Evolutionary conservation across 2,113 vertebrate genomes (phyloP), one percentile per base, ranked within the genome.

Genomic region (Ciconia stormi): DNA sequence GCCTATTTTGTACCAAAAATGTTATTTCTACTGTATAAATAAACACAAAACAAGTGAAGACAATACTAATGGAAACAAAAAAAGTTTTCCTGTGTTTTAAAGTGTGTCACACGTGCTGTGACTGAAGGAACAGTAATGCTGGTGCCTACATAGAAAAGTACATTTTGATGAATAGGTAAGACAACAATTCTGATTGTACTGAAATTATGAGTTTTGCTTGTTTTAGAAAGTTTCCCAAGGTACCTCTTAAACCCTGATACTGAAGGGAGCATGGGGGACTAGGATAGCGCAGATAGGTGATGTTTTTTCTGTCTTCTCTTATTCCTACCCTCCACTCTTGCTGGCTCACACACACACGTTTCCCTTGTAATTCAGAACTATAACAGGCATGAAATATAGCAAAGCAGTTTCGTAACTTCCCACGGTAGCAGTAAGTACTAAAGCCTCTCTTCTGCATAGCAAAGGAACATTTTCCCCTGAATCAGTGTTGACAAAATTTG

Each of bases 281-380:
- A 63, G 26, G 27, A 7, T 15, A 44, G 49, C 62, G 44, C 53
- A 38, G 27, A 46, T 12, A 40, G 53, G 52, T 66, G 65, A 38
- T 8, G 2, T 44, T 72, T 82, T 69, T 52, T 36, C 40, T 44
- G 25, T 80, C 34, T 52, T 82, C 49, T 65, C 44, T 47, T 50
- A 21, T 30, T 67, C 61, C 47, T 29, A 11, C 47, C n/a, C 32
- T 52, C 42, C 0, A 0, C 23, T 62, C 34, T 62, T 40, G 42
- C 58, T 56, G 21, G 11, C 46, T 38, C 38, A 0, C 49, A 1
- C 8, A 2, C 34, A 2, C 42, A 10, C 14, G 0, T 65, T 84
- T 61, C 21, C 46, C 42, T 17, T 49, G 27, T 59, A 49, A 29
- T 44, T 72, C 72, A 38, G 65, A 87, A 16, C 53, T 26, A n/a